Evolutionary conservation across 2,113 vertebrate species (phyloP), one percentile per base, ranked within the genome.

Genomic region (Elephantulus edwardii): DNA sequence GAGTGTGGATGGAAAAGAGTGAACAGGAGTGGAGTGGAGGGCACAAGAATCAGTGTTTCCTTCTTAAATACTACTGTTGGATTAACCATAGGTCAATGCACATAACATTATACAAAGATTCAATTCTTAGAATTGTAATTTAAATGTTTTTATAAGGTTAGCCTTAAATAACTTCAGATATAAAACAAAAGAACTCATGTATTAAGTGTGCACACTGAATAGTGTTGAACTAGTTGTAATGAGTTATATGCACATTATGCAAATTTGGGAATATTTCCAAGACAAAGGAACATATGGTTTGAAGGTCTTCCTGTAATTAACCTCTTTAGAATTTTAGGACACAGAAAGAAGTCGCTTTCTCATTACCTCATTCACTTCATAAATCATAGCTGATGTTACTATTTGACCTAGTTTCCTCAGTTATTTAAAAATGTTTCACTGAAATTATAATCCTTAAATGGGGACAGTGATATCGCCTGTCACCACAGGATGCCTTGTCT

Each of bases 261-360:
- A 80, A 89, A 96, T 89, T 64, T 74, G 22, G 82, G 44, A 77
- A 85, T 70, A 30, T 87, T 93, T 89, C 78, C 72, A 93, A 94
- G 74, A 84, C 68, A 95, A 92, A 91, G 26, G 64, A 95, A 86
- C n/a, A 90, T 46, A 91, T 83, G 66, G 80, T 88, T 89, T 90
- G 88, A 92, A 92, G 74, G 86, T 48, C 56, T 91, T 85, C 79
- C 82, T 91, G 17, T 88, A 93, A 93, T 92, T 95, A 95, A 92
- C 93, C 82, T 93, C 68, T 92, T 94, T 78, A 93, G 83, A 92
- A 93, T 91, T 93, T 87, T 40, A 92, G 79, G 85, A 79, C 78
- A 93, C 44, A 95, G 66, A 77, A 92, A 77, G 62, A 93, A 91
- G 0, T 93, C 56, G 89, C 78, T 95, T 92, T 93, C 62, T 91